phyloP scores from a whole-genome alignment of 23 tunicate genomes.

The Halocynthia aurantium region DNA sequence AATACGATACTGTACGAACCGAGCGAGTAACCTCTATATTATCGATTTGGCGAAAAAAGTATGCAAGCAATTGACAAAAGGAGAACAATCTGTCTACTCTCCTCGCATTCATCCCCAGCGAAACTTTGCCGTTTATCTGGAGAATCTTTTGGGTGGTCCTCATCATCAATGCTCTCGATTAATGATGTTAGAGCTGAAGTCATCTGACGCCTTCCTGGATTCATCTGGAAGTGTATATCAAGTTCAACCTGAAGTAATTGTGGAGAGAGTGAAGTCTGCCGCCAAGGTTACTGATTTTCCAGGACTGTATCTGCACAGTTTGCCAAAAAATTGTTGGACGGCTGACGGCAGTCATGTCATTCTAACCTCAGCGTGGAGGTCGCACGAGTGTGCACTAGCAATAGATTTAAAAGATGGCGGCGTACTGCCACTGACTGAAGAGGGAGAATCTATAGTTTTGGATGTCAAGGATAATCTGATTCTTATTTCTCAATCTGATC shows the following conservation, averaged over 20 bases:
- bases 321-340: constrained; percentile 34
- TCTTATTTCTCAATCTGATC: constrained; percentile 46
- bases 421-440: constrained; percentile 27
- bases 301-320: constrained; percentile 28
- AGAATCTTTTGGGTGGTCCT: constrained; percentile 54
- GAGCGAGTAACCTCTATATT: constrained; percentile 41
- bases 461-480: constrained; percentile 36
- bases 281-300: constrained; percentile 17
- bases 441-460: constrained; percentile 26
- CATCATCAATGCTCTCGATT: constrained; percentile 72
- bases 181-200: constrained; percentile 4
- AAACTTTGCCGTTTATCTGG: constrained; percentile 33
- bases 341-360: constrained; percentile 8
- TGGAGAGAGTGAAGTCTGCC: constrained; percentile 28
- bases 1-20: constrained; percentile 59
- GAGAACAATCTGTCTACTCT: constrained; percentile 43
- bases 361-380: constrained; percentile 26
- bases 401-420: constrained; percentile 35
- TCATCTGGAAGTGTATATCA: neutral
- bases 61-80: constrained; percentile 15
- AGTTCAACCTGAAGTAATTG: constrained; percentile 10
- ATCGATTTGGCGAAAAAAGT: constrained; percentile 19
- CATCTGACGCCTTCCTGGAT: constrained; percentile 9
- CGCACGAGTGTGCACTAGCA: constrained; percentile 12
- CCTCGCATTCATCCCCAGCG: constrained; percentile 45